Percentiles rank a stretch among this genome's conserved stretches.
Conservation (phyloP, 2,113 vertebrate species). For the Ictidomys tridecemlineatus region DNA sequence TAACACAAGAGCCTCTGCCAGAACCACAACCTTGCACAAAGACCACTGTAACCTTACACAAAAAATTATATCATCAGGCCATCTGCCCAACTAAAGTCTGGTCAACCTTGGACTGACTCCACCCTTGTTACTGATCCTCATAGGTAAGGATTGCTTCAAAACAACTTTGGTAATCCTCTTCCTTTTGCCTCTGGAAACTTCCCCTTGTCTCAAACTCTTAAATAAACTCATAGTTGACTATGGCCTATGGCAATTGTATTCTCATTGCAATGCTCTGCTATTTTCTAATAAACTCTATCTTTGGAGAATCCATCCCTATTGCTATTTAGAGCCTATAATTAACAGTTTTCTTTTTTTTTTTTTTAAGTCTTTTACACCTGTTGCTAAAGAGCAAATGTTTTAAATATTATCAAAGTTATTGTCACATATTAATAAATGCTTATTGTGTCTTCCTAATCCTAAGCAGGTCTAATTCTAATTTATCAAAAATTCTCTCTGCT, state of each 20-base stretch:
- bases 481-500: conserved; percentile 37
- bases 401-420: conserved; percentile 22
- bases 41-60: background rate
- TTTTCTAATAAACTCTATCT: background rate
- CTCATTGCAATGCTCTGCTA: background rate
- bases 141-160: background rate
- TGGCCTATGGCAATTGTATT: no score
- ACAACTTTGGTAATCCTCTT: background rate
- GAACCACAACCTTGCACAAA: background rate
- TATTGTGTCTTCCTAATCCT: background rate
- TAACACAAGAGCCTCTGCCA: background rate
- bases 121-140: background rate
- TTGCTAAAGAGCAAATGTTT: conserved; percentile 37
- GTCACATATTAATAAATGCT: conserved; percentile 7
- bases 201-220: background rate
- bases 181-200: background rate
- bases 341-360: background rate
- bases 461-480: conserved; percentile 31
- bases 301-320: background rate
- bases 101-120: background rate
- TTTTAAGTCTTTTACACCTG: background rate
- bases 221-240: background rate
- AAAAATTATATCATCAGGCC: background rate
- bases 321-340: background rate
- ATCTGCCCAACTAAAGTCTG: background rate